These are phyloP conservation scores for Nesoenas mayeri DNA, from an alignment of 2,113 vertebrate genomes.

Conservation along the genomic window DNA sequence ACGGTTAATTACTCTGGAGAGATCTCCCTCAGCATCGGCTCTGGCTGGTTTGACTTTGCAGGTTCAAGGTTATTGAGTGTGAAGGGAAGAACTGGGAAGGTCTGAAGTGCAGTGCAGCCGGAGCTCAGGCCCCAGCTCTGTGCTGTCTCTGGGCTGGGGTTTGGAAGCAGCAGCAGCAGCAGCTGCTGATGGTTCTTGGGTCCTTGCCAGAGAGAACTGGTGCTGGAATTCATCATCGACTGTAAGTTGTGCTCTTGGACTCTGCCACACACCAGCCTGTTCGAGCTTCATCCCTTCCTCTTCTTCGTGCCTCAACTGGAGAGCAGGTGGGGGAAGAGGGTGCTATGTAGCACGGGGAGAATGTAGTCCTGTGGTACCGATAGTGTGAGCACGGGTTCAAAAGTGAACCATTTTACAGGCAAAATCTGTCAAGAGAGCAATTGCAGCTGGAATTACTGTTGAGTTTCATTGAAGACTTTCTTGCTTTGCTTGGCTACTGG, in stretches of 20 bases:
- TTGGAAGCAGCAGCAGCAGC: neutral
- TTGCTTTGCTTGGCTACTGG: neutral
- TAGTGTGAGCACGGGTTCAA: neutral
- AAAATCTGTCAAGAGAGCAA: neutral
- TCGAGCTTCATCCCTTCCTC: neutral
- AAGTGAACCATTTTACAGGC: neutral
- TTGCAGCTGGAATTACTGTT: neutral
- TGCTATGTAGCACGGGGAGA: neutral
- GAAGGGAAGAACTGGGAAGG: neutral
- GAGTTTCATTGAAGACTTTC: neutral
- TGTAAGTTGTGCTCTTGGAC: neutral
- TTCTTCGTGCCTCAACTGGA: rapidly evolving
- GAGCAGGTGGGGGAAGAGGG: neutral
- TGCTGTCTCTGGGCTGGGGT: neutral
- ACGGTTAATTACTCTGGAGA: neutral
- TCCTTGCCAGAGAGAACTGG: neutral
- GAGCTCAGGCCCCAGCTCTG: neutral
- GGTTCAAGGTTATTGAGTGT: neutral
- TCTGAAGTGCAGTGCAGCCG: neutral
- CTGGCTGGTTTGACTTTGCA: neutral
- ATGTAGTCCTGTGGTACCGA: no score
- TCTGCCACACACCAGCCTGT: neutral
- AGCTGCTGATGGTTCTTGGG: neutral
- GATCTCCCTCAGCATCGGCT: neutral
- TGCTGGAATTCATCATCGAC: neutral